Conservation (phyloP, 2,797 vertebrate species). For the Botia almorhae region DNA sequence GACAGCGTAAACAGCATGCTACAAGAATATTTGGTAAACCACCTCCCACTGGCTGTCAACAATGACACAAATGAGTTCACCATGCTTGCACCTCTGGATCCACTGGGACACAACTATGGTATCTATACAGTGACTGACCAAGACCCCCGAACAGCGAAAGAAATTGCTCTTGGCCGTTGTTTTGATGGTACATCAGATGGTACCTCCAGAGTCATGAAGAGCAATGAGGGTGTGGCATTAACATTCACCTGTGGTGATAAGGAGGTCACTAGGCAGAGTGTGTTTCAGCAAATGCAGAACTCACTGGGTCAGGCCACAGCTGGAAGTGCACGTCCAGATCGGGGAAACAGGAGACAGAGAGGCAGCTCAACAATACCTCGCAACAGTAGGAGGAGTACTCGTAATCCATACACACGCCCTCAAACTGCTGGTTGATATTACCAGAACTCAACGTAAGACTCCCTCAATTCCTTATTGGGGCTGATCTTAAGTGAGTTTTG, state of each 20-base stretch:
- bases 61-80: constrained; percentile 96
- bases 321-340: constrained; percentile 70
- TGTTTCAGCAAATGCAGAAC: constrained; percentile 87
- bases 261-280: constrained; percentile 80
- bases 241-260: constrained; percentile 88
- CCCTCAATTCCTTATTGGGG: not conserved
- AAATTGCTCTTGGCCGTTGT: constrained; percentile 95
- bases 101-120: constrained; percentile 96
- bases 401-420: constrained; percentile 65
- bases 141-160: constrained; percentile 93
- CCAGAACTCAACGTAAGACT: not conserved
- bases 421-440: constrained; percentile 52
- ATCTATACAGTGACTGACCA: constrained; percentile 99
- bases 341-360: constrained; percentile 70
- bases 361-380: constrained; percentile 65
- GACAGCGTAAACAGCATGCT: constrained; percentile 91
- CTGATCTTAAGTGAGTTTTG: not conserved
- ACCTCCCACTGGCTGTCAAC: constrained; percentile 93
- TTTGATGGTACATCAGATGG: constrained; percentile 95
- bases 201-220: constrained; percentile 94
- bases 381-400: constrained; percentile 69
- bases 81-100: constrained; percentile 96
- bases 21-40: constrained; percentile 96
- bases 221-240: constrained; percentile 86
- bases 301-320: constrained; percentile 70